These are phyloP conservation scores for Pseudomyrmex pallidus DNA, from an alignment of 1,140 invertebrate species.

Conservation along the genomic window DNA sequence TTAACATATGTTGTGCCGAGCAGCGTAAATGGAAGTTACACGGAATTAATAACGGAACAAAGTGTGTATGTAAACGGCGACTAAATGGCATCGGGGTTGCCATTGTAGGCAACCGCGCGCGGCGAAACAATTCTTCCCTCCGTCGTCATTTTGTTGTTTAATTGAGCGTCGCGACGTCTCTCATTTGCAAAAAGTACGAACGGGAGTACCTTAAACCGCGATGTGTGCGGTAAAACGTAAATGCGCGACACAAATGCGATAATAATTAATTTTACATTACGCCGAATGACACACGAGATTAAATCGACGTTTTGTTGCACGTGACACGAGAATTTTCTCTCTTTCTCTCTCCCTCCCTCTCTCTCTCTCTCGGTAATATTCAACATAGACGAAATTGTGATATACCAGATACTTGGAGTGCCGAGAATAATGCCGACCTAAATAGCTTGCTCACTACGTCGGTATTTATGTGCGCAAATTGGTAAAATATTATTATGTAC, in stretches of 20 bases:
- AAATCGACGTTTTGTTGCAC: constrained; percentile 7
- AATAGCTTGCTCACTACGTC: not conserved
- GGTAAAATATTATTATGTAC: too few relatives aligned
- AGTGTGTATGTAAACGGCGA: not conserved
- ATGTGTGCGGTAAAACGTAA: not conserved
- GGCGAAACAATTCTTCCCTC: not conserved
- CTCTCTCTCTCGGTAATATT: not conserved
- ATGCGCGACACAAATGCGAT: not conserved
- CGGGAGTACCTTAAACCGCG: not conserved
- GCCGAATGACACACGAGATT: not conserved
- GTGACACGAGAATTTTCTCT: not conserved
- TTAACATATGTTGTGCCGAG: not conserved
- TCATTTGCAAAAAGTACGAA: not conserved
- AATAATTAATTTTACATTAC: constrained; percentile 46
- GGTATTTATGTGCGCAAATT: not conserved
- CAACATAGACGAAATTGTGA: not conserved
- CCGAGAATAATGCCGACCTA: not conserved
- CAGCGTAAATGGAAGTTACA: not conserved
- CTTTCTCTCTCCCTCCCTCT: too few relatives aligned
- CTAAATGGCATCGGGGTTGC: constrained; percentile 1
- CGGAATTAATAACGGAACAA: constrained; percentile 10
- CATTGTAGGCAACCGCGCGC: not conserved
- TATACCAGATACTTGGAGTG: not conserved
- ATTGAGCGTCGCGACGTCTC: not conserved
- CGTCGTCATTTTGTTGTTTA: constrained; percentile 31